Evolutionary conservation across 2,888 invertebrate genomes (phyloP), one percentile per base, ranked within the genome.

Genomic region (Agonopterix heracliana): DNA sequence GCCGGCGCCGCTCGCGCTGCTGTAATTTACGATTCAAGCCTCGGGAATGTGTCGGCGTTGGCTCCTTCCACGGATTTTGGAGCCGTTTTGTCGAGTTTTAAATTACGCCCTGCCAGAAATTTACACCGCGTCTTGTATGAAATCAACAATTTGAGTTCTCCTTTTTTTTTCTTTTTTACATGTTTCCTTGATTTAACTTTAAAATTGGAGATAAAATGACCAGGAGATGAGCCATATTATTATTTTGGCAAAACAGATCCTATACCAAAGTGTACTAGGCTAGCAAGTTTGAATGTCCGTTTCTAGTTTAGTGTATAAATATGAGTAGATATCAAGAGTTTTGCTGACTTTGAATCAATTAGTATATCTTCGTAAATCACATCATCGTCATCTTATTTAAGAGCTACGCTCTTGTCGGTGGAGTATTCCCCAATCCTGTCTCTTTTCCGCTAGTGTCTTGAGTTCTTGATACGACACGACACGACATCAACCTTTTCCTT

Each of bases 1-100:
- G 85, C 82, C 85, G 83, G 83, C 85, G 81, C 81, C 82, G 81
- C 72, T 72, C 73, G 74, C 75, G 66, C 68, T 71, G 72, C 69
- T 68, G 71, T 85, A 81, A 85, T 87, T 87, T 87, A 84, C 84
- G 81, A 82, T 76, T 76, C 72, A 66, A 71, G 75, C 69, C 79
- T 70, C 76, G 73, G 75, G 80, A 84, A 86, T 81, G 83, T 80
- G 83, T 76, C 79, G 77, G 81, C 73, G 73, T 74, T 78, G 71
- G 65, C 75, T 77, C 73, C 74, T 75, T 70, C 67, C 68, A 68
- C 64, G 60, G 69, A 64, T 63, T 66, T 68, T 68, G 65, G 66
- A 63, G 68, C 67, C 57, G 68, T 74, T 77, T 74, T 73, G 62
- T 71, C 66, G 71, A 73, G 58, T 75, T 78, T 78, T 71, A 72